Base-by-base conservation (phyloP, 2,797 vertebrate species). In the Pseudomugil gertrudae region DNA sequence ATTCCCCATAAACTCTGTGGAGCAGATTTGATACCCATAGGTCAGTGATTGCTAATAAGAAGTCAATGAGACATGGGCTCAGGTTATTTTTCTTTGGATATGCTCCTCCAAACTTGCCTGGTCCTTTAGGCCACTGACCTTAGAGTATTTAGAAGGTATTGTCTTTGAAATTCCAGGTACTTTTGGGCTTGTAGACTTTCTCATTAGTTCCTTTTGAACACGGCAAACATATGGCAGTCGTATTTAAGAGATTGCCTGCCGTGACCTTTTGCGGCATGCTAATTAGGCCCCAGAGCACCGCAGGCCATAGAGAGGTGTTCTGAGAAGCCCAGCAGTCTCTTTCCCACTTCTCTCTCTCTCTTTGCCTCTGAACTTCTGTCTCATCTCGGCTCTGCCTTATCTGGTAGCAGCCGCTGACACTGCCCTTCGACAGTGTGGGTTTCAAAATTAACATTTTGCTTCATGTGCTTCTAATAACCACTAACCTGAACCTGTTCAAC, bases 381-480 rank as follows among this genome's bases (percentile, higher is more conserved):
- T 90, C 87, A 86, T 91, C 86, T 83, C 62, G 76, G 80, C 80
- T 79, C 83, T 79, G 87, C 87, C 93, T 96, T 96, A 94, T 96
- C 94, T 94, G 93, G 91, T 93, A 94, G 93, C 90, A 92, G 93
- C 92, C 93, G 87, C 88, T 91, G 92, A 92, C 92, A 92, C 90
- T 85, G 83, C 74, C 87, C 88, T 90, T 87, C 93, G 77, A 92
- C 88, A 93, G 95, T 96, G 94, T 95, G 89, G 92, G 94, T 95
- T 98, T 96, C 89, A 95, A 96, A 98, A 97, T 98, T 97, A 98
- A 97, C 96, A 98, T 97, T 97, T 97, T 92, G 92, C 95, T 97
- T 97, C 96, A 97, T 95, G 95, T 98, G 95, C 96, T 98, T 97
- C 95, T 96, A 98, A 98, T 98, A 98, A 98, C 96, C 94, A 92